Evolutionary conservation across 2,888 invertebrate genomes (phyloP), one percentile per base, ranked within the genome.

Genomic region (Omphaloscelis lunosa): DNA sequence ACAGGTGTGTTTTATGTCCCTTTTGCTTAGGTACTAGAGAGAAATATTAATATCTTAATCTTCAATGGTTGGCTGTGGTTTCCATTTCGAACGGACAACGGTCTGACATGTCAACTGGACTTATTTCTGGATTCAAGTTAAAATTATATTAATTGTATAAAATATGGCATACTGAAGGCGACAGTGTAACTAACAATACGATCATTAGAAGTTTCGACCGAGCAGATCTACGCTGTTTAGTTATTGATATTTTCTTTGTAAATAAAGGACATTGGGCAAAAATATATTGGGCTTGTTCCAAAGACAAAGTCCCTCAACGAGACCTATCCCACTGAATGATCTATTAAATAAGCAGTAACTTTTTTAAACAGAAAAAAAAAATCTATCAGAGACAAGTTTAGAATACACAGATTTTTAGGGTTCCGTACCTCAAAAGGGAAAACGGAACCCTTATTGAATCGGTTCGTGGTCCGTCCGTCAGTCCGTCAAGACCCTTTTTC

Each of bases 41-140:
- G 66, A 66, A 77, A 79, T 78, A 82, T 78, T 77, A 85, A 85
- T 84, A 75, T 75, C 65, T 70, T 39, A 34, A 75, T 59, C 41
- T 73, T 59, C 67, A 66, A 71, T 61, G 39, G n/a, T n/a, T 48
- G 62, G 58, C 56, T 61, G 51, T 41, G 62, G 66, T 66, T 72
- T 83, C 12, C 56, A 56, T 76, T 83, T 63, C 17, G 53, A 34
- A 45, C 69, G 3, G 1, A 68, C 34, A 69, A 56, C 23, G 17
- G 17, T 68, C 12, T 72, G 56, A 41, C 61, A 68, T 68, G 65
- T 67, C 34, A 67, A 66, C 59, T 77, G 34, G 41, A 56, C 39
- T 9, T 56, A 34, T 70, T 77, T 70, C 41, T n/a, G 15, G 45
- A 27, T 51, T 62, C 15, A 66, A 39, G 56, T 72, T 48, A 41